Evolutionary conservation across 2,888 invertebrate species (phyloP).

Genomic region (Andrena haemorrhoa): DNA sequence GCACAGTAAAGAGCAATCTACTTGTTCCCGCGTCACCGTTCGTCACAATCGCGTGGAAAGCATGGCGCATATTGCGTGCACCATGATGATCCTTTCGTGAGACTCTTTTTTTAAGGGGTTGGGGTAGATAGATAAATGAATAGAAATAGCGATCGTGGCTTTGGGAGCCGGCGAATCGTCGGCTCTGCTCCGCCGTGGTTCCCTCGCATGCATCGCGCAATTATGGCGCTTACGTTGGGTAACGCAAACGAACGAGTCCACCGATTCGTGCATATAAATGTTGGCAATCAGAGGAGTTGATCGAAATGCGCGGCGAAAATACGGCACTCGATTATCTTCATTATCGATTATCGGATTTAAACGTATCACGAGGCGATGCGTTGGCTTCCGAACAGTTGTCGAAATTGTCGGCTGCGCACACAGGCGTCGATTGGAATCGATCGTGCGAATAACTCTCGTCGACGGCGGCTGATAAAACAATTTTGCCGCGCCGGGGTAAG

Average conservation of each 20-base stretch:
- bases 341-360: slow-evolving; percentile 6
- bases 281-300: neutral
- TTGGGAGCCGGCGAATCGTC: neutral
- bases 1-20: slow-evolving; percentile 61
- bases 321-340: slow-evolving; percentile 15
- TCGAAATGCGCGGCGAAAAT: neutral
- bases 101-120: slow-evolving; percentile 13
- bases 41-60: slow-evolving; percentile 40
- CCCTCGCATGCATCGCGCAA: neutral
- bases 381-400: slow-evolving; percentile 4
- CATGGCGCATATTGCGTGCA: slow-evolving; percentile 62
- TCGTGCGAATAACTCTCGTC: neutral
- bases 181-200: neutral
- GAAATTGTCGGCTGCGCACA: neutral
- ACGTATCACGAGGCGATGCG: neutral
- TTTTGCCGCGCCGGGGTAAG: neutral
- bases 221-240: neutral
- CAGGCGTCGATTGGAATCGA: neutral
- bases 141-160: slow-evolving; percentile 43
- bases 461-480: neutral
- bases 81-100: slow-evolving; percentile 59
- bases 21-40: slow-evolving; percentile 37
- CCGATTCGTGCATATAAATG: neutral
- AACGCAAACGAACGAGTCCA: neutral
- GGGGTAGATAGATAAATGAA: slow-evolving; percentile 51